Conservation (phyloP, 30 jellyfish, hydroid and myxozoan species). For the Kudoa iwatai region DNA sequence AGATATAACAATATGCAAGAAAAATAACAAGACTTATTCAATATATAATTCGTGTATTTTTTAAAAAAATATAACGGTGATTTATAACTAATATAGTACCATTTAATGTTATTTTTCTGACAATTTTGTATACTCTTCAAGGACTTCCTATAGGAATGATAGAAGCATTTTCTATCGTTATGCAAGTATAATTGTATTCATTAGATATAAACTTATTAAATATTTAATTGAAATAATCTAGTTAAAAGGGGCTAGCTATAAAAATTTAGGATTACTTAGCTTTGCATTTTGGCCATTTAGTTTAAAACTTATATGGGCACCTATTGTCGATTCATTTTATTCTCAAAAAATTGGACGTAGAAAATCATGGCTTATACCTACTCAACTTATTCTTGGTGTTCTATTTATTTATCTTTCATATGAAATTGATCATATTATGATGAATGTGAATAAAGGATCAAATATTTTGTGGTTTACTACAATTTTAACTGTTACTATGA, state of each 20-base stretch:
- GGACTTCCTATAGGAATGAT: conserved; percentile 87
- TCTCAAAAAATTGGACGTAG: conserved; percentile 27
- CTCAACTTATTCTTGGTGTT: conserved; percentile 33
- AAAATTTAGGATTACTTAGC: conserved; percentile 61
- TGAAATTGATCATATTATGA: conserved; percentile 6
- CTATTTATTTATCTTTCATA: conserved; percentile 25
- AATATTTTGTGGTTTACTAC: conserved; percentile 2
- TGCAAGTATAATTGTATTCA: too few relatives aligned
- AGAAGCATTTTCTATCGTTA: conserved; percentile 66
- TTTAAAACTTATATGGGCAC: conserved; percentile 86
- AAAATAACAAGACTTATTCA: too few relatives aligned
- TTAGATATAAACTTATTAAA: too few relatives aligned
- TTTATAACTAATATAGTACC: too few relatives aligned
- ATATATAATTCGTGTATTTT: too few relatives aligned
- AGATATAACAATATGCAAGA: too few relatives aligned
- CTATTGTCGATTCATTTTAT: conserved; percentile 57
- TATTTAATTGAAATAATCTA: conserved; percentile 14
- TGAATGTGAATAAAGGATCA: not conserved
- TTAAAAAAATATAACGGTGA: too few relatives aligned
- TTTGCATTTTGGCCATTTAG: conserved; percentile 82
- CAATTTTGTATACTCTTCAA: conserved; percentile 30
- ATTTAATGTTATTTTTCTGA: conserved; percentile 15
- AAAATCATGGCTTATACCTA: conserved; percentile 71
- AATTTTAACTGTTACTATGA: conserved; percentile 10
- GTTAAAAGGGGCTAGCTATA: conserved; percentile 18